A percentile compares a stretch with the other conserved stretches of the same genome.
Evolutionary conservation across 1,140 invertebrate genomes (phyloP).

Genomic region (Drosophila pseudoananassae): DNA sequence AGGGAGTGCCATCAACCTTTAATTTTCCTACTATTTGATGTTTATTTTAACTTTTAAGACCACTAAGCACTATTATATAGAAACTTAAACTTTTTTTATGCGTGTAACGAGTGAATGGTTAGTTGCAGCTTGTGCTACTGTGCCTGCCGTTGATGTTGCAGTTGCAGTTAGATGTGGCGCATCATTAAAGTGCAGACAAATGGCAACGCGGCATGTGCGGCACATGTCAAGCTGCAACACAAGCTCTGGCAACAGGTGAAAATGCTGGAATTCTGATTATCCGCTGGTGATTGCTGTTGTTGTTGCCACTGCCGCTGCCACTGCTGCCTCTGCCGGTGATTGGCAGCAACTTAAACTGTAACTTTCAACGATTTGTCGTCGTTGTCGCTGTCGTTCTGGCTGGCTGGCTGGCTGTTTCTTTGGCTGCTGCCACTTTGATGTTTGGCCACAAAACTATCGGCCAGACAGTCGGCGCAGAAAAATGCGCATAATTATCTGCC

Average conservation of each 20-base stretch:
- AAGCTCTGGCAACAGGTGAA: constrained; percentile 78
- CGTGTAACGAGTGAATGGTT: constrained; percentile 38
- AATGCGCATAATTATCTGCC: constrained; percentile 70
- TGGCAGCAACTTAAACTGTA: constrained; percentile 76
- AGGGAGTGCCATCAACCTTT: background rate
- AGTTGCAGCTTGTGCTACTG: constrained; percentile 40
- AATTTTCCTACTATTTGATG: background rate
- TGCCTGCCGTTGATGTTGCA: constrained; percentile 24
- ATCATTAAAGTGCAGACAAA: constrained; percentile 82
- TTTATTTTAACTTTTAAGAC: too few species aligned
- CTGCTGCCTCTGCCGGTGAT: constrained; percentile 23
- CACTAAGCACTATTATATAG: too few species aligned
- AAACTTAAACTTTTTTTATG: background rate
- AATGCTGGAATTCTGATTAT: constrained; percentile 83
- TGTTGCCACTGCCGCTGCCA: constrained; percentile 13
- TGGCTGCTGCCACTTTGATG: constrained; percentile 56
- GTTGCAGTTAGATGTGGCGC: constrained; percentile 62
- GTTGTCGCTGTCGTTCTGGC: constrained; percentile 39
- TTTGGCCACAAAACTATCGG: constrained; percentile 68
- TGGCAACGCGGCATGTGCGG: constrained; percentile 81
- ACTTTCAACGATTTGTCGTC: constrained; percentile 81
- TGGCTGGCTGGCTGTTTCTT: background rate
- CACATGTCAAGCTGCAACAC: constrained; percentile 72
- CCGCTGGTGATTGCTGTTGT: constrained; percentile 41
- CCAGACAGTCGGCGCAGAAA: constrained; percentile 46